Percentiles rank a stretch among this genome's conserved stretches.
Conservation (phyloP, 2,113 vertebrate species). For the Lutjanus erythropterus region DNA sequence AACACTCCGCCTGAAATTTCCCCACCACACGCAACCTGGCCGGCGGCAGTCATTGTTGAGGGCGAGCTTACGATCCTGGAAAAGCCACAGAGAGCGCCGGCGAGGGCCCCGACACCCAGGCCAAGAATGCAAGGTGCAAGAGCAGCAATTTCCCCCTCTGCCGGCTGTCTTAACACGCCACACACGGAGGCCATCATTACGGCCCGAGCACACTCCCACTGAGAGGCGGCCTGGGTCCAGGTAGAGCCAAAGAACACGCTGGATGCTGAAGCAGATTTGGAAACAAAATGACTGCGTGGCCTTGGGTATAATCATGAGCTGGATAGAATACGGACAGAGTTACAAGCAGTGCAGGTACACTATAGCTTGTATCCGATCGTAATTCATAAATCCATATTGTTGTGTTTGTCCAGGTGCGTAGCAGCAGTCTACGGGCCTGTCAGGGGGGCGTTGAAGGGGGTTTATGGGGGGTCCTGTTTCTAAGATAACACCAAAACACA, state of each 20-base stretch:
- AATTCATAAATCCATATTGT: slow-evolving; percentile 63
- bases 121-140: slow-evolving; percentile 81
- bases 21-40: slow-evolving; percentile 32
- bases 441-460: slow-evolving; percentile 42
- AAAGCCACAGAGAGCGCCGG: slow-evolving; percentile 30
- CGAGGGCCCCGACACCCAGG: slow-evolving; percentile 26
- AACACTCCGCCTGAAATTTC: slow-evolving; percentile 49
- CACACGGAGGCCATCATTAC: slow-evolving; percentile 72
- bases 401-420: slow-evolving; percentile 80
- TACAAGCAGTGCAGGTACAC: not conserved
- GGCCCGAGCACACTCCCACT: slow-evolving; percentile 30
- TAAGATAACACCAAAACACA: slow-evolving; percentile 85
- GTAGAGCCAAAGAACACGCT: not conserved
- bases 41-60: slow-evolving; percentile 31
- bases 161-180: slow-evolving; percentile 67
- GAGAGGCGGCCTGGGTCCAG: not conserved
- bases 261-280: slow-evolving; percentile 6
- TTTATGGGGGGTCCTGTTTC: slow-evolving; percentile 77
- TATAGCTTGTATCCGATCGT: not conserved
- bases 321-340: not conserved
- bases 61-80: slow-evolving; percentile 24
- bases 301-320: not conserved
- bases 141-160: slow-evolving; percentile 73
- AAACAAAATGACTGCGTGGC: slow-evolving; percentile 10
- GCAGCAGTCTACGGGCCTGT: slow-evolving; percentile 30